Conservation (phyloP, 2,113 vertebrate genomes). For the Colius striatus region DNA sequence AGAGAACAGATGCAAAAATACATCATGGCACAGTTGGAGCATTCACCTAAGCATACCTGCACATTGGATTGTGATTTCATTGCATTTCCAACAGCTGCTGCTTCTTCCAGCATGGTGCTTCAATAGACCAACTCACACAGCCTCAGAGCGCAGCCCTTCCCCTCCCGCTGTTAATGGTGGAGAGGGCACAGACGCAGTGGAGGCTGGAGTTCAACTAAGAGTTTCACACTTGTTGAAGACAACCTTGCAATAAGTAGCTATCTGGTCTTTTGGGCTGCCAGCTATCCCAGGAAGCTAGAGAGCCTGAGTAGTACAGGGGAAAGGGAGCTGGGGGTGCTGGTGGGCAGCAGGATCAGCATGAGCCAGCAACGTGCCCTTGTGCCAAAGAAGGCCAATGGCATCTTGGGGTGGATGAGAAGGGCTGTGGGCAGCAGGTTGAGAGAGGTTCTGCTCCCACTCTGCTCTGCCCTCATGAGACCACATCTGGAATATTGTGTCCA, state of each 20-base stretch:
- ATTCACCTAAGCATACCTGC: neutral
- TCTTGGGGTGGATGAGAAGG: too few relatives aligned
- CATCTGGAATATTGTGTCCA: too few relatives aligned
- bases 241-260: neutral
- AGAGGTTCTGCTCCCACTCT: too few relatives aligned
- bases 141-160: neutral
- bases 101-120: neutral
- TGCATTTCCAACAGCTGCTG: neutral
- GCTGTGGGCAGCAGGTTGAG: too few relatives aligned
- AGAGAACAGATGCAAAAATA: slow-evolving; percentile 7
- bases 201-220: neutral
- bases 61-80: neutral
- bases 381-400: too few relatives aligned
- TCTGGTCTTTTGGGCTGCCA: neutral
- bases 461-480: too few relatives aligned
- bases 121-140: neutral
- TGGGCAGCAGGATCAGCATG: too few relatives aligned
- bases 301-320: neutral
- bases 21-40: neutral
- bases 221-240: neutral
- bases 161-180: neutral
- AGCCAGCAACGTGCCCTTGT: too few relatives aligned
- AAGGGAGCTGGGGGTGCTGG: too few relatives aligned
- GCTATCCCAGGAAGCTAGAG: neutral
- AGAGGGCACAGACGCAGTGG: neutral